Evolutionary conservation across 2,113 vertebrate genomes (phyloP).

Genomic region (Sminthopsis crassicaudata): DNA sequence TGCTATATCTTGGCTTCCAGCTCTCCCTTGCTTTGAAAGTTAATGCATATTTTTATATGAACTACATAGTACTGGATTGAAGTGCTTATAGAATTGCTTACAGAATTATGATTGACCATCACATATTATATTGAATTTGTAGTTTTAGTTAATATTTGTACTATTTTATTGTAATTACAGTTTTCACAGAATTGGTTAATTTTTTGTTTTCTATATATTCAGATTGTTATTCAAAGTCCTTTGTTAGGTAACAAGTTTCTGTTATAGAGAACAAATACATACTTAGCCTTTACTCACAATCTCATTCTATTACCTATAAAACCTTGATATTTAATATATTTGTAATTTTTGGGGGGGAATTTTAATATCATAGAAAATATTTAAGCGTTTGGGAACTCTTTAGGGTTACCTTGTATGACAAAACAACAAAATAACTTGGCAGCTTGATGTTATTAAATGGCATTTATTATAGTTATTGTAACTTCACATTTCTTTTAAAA

Average conservation of each 20-base stretch:
- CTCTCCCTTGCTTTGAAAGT: conserved; percentile 5
- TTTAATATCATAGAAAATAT: not conserved
- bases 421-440: conserved; percentile 26
- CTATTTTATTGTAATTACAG: not conserved
- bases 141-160: conserved; percentile 40
- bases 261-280: not conserved
- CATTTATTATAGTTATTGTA: not conserved
- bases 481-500: not conserved
- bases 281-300: conserved; percentile 5
- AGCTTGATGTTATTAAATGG: conserved; percentile 4
- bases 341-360: conserved; percentile 2
- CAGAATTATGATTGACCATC: conserved; percentile 14
- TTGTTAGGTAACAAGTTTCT: not conserved
- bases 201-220: not conserved
- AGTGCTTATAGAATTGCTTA: not conserved
- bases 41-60: conserved; percentile 29
- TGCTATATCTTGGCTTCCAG: not conserved
- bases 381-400: not conserved
- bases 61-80: conserved; percentile 6
- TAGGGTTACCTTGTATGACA: not conserved
- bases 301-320: not conserved
- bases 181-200: conserved; percentile 1
- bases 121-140: not conserved
- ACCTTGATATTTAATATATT: conserved; percentile 5
- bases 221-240: not conserved